Conservation (phyloP, 2,888 invertebrate genomes). For the Xiphydria camelus region DNA sequence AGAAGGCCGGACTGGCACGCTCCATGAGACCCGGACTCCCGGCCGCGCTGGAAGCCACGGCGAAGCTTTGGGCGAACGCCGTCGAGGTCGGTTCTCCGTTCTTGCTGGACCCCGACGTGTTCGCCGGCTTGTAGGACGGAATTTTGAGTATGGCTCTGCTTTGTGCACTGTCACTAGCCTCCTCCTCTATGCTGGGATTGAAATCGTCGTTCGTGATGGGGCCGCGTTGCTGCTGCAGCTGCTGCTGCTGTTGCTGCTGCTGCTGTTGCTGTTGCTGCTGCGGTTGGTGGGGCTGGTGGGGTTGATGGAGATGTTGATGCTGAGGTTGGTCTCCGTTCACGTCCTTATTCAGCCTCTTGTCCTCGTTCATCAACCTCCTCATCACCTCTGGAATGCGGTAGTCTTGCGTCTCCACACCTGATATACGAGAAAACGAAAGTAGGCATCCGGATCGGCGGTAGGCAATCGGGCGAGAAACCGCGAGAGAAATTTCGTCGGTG, state of each 20-base stretch:
- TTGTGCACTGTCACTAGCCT: constrained; percentile 55
- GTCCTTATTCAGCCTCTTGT: constrained; percentile 58
- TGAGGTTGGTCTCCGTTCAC: constrained; percentile 52
- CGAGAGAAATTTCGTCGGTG: too few species aligned
- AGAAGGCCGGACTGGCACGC: constrained; percentile 60
- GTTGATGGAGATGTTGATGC: constrained; percentile 35
- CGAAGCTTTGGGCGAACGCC: constrained; percentile 46
- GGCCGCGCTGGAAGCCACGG: constrained; percentile 36
- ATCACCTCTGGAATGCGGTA: constrained; percentile 63
- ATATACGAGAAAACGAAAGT: too few species aligned
- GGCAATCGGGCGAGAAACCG: too few species aligned
- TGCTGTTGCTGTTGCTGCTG: constrained; percentile 39
- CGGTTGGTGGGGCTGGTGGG: constrained; percentile 21
- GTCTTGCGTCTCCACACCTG: constrained; percentile 54
- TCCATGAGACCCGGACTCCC: constrained; percentile 58
- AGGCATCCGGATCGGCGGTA: constrained; percentile 25
- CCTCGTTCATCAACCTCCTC: constrained; percentile 63
- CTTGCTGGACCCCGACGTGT: constrained; percentile 49
- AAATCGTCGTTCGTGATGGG: constrained; percentile 60
- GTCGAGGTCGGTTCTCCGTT: constrained; percentile 48
- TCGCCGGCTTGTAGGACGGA: constrained; percentile 83
- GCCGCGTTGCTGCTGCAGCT: constrained; percentile 34
- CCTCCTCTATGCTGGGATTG: constrained; percentile 55
- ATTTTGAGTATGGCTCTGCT: constrained; percentile 81
- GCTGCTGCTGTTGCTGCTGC: constrained; percentile 29